Percentiles rank a stretch among this genome's conserved stretches.
These are phyloP conservation scores for Triops cancriformis DNA, from an alignment of 1,140 invertebrate genomes.

Conservation along the genomic window DNA sequence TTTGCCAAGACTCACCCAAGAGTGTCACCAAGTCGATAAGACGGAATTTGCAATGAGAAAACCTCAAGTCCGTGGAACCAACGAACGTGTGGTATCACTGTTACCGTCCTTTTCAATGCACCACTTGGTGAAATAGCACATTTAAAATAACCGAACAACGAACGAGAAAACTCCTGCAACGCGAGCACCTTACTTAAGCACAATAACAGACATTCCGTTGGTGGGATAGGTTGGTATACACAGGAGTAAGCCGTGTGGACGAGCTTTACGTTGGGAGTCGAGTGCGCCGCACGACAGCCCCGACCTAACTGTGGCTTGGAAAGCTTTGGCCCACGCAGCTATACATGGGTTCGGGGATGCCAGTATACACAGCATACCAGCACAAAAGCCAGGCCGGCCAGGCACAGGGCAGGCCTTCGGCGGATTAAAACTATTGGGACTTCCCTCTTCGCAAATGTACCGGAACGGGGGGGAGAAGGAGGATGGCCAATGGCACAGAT, in stretches of 20 bases:
- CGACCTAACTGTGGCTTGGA: slow-evolving; percentile 5
- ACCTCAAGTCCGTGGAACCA: background rate
- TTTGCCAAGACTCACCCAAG: background rate
- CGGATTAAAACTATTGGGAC: background rate
- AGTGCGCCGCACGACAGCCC: background rate
- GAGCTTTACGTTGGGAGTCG: background rate
- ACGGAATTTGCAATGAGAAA: background rate
- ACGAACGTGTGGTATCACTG: too few relatives aligned
- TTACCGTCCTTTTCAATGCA: background rate
- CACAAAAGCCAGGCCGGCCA: background rate
- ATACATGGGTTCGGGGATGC: background rate
- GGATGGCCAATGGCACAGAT: slow-evolving; percentile 12
- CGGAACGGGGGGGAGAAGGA: slow-evolving; percentile 2
- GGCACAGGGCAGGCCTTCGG: slow-evolving; percentile 11
- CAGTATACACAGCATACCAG: background rate
- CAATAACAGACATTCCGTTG: slow-evolving; percentile 6
- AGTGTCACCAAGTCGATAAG: background rate
- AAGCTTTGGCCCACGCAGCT: background rate
- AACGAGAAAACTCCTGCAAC: background rate
- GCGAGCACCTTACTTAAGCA: background rate
- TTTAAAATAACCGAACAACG: background rate
- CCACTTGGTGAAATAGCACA: background rate
- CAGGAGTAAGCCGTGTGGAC: background rate
- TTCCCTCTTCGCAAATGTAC: slow-evolving; percentile 10
- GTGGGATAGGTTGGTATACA: background rate